Conservation (phyloP, 2,888 invertebrate genomes). For the Apamea crenata region DNA sequence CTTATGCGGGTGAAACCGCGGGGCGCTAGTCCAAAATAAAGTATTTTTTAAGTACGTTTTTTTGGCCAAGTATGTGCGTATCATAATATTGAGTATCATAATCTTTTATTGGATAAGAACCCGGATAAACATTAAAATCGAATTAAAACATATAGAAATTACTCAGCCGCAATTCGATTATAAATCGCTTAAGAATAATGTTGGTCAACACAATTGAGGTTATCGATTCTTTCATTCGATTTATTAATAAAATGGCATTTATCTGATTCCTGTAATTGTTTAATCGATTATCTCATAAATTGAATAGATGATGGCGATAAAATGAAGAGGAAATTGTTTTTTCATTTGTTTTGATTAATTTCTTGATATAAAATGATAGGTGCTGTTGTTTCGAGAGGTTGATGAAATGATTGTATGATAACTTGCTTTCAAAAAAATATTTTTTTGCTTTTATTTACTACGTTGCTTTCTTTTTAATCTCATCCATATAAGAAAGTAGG, state of each 20-base stretch:
- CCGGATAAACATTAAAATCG: slow-evolving; percentile 21
- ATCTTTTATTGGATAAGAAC: not conserved
- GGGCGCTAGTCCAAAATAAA: not conserved
- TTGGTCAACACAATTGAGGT: slow-evolving; percentile 23
- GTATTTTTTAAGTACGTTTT: not conserved
- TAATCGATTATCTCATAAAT: slow-evolving; percentile 25
- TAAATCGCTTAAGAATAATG: slow-evolving; percentile 23
- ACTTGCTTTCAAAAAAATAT: not conserved
- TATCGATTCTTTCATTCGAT: slow-evolving; percentile 37
- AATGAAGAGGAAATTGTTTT: not conserved
- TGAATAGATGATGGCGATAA: slow-evolving; percentile 13
- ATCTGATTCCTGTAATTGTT: slow-evolving; percentile 27
- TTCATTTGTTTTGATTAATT: slow-evolving; percentile 2
- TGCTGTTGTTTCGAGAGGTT: not conserved
- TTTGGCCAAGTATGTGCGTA: not conserved
- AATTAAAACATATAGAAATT: slow-evolving; percentile 13
- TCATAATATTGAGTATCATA: not conserved
- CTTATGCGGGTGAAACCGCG: not conserved
- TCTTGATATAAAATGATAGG: not conserved
- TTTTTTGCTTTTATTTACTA: not conserved
- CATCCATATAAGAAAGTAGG: not conserved
- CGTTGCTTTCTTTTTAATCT: not conserved
- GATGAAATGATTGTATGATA: not conserved
- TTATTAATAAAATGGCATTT: slow-evolving; percentile 5
- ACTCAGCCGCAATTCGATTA: slow-evolving; percentile 38